Conservation (phyloP, 2,797 vertebrate genomes). For the Liasis olivaceus region DNA sequence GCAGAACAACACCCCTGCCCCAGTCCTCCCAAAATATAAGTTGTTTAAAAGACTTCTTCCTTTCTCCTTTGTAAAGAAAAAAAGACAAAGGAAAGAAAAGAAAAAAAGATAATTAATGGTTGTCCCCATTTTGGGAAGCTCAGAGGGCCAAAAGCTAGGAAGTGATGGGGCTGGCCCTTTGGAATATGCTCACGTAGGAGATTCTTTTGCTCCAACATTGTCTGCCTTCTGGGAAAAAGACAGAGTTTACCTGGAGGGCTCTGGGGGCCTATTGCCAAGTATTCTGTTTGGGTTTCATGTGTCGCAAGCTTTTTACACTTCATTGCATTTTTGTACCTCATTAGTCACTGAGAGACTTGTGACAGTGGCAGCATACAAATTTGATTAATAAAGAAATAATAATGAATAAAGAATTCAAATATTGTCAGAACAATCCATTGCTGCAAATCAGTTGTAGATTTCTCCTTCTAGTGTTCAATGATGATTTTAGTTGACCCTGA, state of each 20-base stretch:
- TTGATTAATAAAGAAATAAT: background rate
- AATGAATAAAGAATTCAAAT: background rate
- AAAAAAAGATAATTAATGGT: background rate
- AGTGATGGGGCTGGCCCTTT: background rate
- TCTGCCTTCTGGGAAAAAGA: background rate
- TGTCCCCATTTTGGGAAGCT: background rate
- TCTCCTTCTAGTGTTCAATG: background rate
- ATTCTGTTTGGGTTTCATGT: background rate
- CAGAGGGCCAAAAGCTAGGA: background rate
- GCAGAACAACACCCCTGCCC: background rate
- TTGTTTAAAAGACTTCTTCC: background rate
- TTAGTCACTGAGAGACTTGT: background rate
- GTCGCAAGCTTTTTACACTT: background rate
- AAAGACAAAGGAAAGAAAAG: background rate
- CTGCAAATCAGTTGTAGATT: background rate
- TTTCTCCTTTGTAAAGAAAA: background rate
- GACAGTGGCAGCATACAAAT: background rate
- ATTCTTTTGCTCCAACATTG: background rate
- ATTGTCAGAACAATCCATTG: background rate
- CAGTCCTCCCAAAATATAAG: background rate
- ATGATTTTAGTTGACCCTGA: background rate
- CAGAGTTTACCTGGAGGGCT: background rate
- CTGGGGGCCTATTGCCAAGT: background rate
- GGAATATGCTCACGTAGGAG: background rate
- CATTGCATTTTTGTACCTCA: background rate